Base-by-base conservation (phyloP, 1,140 invertebrate species). In the Hermetia illucens region DNA sequence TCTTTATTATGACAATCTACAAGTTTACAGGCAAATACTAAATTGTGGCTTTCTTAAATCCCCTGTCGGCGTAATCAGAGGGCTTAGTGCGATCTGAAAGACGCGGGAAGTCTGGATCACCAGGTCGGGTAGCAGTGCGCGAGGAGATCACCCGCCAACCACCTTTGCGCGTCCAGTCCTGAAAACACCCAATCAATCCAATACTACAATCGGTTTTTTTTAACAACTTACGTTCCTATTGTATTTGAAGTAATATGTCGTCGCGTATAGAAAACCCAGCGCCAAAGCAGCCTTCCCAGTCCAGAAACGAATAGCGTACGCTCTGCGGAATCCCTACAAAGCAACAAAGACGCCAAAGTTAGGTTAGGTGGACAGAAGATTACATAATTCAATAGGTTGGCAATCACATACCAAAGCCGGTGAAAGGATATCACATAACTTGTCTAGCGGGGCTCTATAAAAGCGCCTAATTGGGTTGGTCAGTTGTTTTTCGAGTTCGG, bases 231-330 rank as follows among this genome's bases (percentile, higher is more conserved):
- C 79, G 59, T 78, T 75, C 41, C 58, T 63, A 60, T 83, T 75
- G 49, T 87, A 88, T 64, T 85, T 86, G 32, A 82, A 74, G 45
- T 85, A 82, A 54, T 88, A 87, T 38, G 68, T 69, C 5, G 44
- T 43, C 32, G 47, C 50, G 47, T 77, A 72, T 12, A 70, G 41
- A n/a, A 50, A 55, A 24, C 63, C 39, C 12, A 70, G 40, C 12
- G 60, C 49, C 20, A 82, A 46, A 2, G 69, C 42, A n/a, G 64
- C 16, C 66, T 79, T 83, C 12, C 75, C 76, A 33, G 71, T 68
- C 29, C 73, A 57, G 43, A 68, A 74, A 44, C 84, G 70, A 31
- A 71, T 50, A 16, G 66, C 49, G 33, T 41, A 43, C 30, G 81
- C 74, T 25, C 52, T 47, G 12, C 52, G 43, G 10, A 52, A 43